Evolutionary conservation across 2,888 invertebrate species (phyloP), one percentile per base, ranked within the genome.

Genomic region (Enoplolaimus lenunculus): DNA sequence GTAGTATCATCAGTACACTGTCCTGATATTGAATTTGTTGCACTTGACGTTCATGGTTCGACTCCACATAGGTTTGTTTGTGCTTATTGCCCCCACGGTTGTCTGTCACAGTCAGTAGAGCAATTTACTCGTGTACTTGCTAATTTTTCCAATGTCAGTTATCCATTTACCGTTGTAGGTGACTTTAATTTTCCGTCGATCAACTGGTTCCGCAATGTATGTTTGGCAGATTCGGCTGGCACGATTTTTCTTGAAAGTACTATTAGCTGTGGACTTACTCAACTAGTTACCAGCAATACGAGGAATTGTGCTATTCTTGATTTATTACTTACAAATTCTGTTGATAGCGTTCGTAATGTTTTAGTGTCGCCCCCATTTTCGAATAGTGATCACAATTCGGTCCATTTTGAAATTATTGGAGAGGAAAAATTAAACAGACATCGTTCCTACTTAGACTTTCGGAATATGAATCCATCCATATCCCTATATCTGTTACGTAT

Each of bases 401-500:
- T 45, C 21, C 7, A 45, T 45, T 45, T 45, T 45, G 45, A 7
- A 13, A 7, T 45, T 45, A 45, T 45, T 21, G 45, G 45, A 7
- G 45, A 45, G 45, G 21, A 7, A 13, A 45, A 45, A 45, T 45
- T 21, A 45, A 45, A 45, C 21, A 45, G 7, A 45, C 7, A 45
- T 21, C 45, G 45, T 21, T 45, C 21, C 21, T 45, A 45, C 21
- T 21, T 45, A 13, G 45, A 45, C 21, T 45, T 45, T 45, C 7
- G 21, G 7, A 13, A 21, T 21, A 45, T 45, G 45, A 21, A 45
- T 21, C 45, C 45, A 45, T 21, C 7, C 21, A 66, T 66, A n/a
- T 31, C 67, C 34, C n/a, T 29, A 29, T 66, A 34, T 66, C 34
- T 66, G 34, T 34, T 34, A 13, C 2, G 34, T 66, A 66, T 66